These are phyloP conservation scores for Halocaridina rubra DNA, from an alignment of 2,888 invertebrate genomes.

Conservation along the genomic window DNA sequence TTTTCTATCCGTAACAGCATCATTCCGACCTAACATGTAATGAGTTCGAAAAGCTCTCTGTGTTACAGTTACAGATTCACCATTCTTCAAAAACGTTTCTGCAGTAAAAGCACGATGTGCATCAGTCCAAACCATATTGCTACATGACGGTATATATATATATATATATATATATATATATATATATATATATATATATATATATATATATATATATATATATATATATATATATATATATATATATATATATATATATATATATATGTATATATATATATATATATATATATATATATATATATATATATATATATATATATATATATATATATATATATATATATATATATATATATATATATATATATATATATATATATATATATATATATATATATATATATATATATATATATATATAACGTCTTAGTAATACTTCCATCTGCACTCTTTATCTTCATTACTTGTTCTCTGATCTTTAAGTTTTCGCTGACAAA, in stretches of 20 bases:
- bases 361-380: background rate
- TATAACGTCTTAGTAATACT: too few species aligned
- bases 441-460: too few species aligned
- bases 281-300: constrained; percentile 38
- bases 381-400: background rate
- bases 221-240: constrained; percentile 9
- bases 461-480: background rate
- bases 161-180: too few species aligned
- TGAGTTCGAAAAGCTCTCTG: too few species aligned
- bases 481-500: background rate
- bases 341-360: constrained; percentile 19
- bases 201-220: constrained; percentile 20
- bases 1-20: too few species aligned
- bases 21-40: too few species aligned
- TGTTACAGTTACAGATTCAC: too few species aligned
- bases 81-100: too few species aligned
- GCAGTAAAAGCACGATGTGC: too few species aligned
- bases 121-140: too few species aligned
- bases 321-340: constrained; percentile 38
- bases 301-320: constrained; percentile 42
- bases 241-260: constrained; percentile 7
- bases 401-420: too few species aligned
- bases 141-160: too few species aligned
- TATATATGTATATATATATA: constrained; percentile 22
- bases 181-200: constrained; percentile 26